phyloP scores from a whole-genome alignment of 2,113 vertebrate genomes.

The Perccottus glenii region DNA sequence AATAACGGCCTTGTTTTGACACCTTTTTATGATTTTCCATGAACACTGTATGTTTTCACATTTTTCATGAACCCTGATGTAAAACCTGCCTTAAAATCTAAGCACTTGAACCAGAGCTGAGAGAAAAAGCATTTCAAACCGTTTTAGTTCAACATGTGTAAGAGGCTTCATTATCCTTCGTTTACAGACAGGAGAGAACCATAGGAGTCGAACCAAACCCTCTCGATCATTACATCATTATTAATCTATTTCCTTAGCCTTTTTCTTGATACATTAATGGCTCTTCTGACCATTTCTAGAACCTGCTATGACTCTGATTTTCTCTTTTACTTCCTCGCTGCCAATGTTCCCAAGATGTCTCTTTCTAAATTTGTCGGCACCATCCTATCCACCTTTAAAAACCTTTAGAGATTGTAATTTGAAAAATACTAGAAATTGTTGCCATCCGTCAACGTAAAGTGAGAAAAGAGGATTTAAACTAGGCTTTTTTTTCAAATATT shows the following conservation, averaged over 20 bases:
- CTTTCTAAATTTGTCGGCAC: conserved; percentile 74
- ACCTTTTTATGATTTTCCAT: neutral
- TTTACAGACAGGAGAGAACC: conserved; percentile 71
- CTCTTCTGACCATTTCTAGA: conserved; percentile 37
- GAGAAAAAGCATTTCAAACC: conserved; percentile 74
- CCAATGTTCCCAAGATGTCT: conserved; percentile 63
- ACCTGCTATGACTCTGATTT: conserved; percentile 46
- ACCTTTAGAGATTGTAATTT: conserved; percentile 5
- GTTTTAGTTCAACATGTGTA: conserved; percentile 47
- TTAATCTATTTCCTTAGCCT: neutral
- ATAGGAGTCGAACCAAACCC: conserved; percentile 13
- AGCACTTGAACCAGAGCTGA: conserved; percentile 68
- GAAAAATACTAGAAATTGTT: no score
- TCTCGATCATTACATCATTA: neutral
- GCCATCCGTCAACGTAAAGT: no score
- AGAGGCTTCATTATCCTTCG: conserved; percentile 63
- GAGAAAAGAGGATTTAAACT: neutral
- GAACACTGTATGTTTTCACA: no score
- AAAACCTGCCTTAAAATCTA: neutral
- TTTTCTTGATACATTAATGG: neutral
- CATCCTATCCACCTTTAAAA: conserved; percentile 38
- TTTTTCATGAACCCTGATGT: no score
- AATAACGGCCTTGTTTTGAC: neutral
- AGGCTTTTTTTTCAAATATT: neutral
- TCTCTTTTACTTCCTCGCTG: conserved; percentile 54